Conservation (phyloP, 92 coral and sea anemone genomes). For the Bergia puertoricense region DNA sequence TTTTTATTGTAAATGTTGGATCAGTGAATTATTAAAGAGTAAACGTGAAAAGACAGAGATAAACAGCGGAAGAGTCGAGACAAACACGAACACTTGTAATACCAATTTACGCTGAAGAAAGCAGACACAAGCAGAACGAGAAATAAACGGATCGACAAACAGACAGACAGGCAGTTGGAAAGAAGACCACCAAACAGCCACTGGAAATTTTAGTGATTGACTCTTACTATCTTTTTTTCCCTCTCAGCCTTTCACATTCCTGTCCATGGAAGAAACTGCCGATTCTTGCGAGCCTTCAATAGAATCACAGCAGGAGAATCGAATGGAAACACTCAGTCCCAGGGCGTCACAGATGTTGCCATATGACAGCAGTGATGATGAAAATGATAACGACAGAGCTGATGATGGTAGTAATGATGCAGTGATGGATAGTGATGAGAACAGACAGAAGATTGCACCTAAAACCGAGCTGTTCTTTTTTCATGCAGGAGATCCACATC, state of each 20-base stretch:
- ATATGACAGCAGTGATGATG: conserved; percentile 91
- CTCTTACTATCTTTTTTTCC: background rate
- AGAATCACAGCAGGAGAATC: conserved; percentile 16
- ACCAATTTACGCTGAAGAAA: too few relatives aligned
- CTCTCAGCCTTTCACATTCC: conserved; percentile 56
- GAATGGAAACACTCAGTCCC: conserved; percentile 48
- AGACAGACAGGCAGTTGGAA: background rate
- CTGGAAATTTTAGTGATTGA: conserved; percentile 11
- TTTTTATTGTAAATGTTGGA: too few relatives aligned
- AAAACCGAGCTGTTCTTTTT: conserved; percentile 78
- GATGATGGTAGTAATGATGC: conserved; percentile 27
- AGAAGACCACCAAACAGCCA: background rate
- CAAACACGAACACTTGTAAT: too few relatives aligned
- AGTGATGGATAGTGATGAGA: background rate
- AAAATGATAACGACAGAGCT: conserved; percentile 59
- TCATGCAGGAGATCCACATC: conserved; percentile 71
- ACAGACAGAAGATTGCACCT: background rate
- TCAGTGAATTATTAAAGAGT: too few relatives aligned
- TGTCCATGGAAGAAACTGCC: conserved; percentile 44
- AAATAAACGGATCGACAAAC: too few relatives aligned
- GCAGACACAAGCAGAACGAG: too few relatives aligned
- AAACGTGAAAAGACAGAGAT: too few relatives aligned
- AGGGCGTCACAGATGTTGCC: conserved; percentile 70
- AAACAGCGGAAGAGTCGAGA: too few relatives aligned
- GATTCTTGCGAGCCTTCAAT: conserved; percentile 5